Base-by-base conservation (phyloP, 2,113 vertebrate genomes). In the Poeciliopsis turrubarensis region DNA sequence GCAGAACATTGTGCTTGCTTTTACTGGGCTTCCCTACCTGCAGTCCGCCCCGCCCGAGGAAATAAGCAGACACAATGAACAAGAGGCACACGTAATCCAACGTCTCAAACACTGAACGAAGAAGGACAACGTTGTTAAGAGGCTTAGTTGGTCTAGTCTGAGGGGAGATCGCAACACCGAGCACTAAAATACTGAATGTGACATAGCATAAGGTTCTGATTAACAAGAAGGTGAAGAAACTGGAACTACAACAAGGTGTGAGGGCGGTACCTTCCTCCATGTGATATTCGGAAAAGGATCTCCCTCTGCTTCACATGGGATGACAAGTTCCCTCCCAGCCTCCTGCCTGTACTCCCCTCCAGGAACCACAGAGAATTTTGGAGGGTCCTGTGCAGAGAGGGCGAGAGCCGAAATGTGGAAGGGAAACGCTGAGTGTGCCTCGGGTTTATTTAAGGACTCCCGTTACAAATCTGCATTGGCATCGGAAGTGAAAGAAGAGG, bases 261-360 rank as follows among this genome's bases (percentile, higher is more conserved):
- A 14, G 25, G 13, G 10, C 27, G 76, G 70, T 94, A 97, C 97
- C 96, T 98, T 99, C 94, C 97, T 97, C 98, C 98, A 99, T 71
- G 97, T 96, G 95, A 99, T 98, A 93, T 97, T 95, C 70, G 98
- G 97, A 87, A 97, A 98, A 73, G 98, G 98, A 90, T 99, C 98
- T 95, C 98, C 97, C 29, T 98, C 97, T 3, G 98, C 97, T 60
- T 97, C 97, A 68, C 98, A 99, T 88, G 98, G 98, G 87, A 99
- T 97, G 86, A 98, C 94, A 84, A 99, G 95, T 89, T 99, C 98
- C 95, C 97, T 96, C 91, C 98, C 98, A 62, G 96, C 96, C 94
- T 99, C 98, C 93, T 99, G 98, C 93, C 98, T 96, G 92, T 99
- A 99, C 92, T 99, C 97, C 95, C 98, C 98, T 94, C 97, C 98